These are phyloP conservation scores for Ammodramus savannarum DNA, from an alignment of 2,113 vertebrate species.

Conservation along the genomic window DNA sequence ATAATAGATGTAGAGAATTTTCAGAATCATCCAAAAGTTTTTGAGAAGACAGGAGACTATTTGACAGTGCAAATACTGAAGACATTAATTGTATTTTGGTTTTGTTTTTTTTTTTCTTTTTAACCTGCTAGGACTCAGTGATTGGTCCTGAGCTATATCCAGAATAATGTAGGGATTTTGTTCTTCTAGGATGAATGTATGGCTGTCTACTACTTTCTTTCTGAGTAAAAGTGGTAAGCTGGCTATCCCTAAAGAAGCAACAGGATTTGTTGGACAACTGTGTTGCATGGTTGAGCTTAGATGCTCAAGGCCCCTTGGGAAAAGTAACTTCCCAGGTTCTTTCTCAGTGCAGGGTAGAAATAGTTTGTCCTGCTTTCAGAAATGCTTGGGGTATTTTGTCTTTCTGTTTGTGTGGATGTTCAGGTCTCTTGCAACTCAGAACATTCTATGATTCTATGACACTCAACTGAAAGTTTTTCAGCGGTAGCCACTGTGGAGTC, in stretches of 20 bases:
- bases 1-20: not conserved
- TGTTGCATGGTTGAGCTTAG: not conserved
- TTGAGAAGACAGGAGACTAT: not conserved
- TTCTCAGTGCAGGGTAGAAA: not conserved
- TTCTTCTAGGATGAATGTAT: not conserved
- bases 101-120: not conserved
- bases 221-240: not conserved
- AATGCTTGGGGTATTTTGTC: not conserved
- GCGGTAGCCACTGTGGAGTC: fast-evolving
- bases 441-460: not conserved
- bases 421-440: not conserved
- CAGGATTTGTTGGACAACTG: not conserved
- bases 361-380: not conserved
- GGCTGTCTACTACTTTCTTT: not conserved
- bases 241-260: not conserved
- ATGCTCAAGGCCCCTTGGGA: not conserved
- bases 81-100: not conserved
- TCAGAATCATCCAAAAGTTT: not conserved
- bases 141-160: not conserved
- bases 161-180: not conserved
- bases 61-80: not conserved
- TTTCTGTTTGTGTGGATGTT: not conserved
- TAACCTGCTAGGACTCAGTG: not conserved
- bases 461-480: not conserved
- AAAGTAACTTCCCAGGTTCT: not conserved